A percentile compares a stretch with the other conserved stretches of the same genome.
phyloP scores from a whole-genome alignment of 64 coral and sea anemone species.

The Stichodactyla mertensii region DNA sequence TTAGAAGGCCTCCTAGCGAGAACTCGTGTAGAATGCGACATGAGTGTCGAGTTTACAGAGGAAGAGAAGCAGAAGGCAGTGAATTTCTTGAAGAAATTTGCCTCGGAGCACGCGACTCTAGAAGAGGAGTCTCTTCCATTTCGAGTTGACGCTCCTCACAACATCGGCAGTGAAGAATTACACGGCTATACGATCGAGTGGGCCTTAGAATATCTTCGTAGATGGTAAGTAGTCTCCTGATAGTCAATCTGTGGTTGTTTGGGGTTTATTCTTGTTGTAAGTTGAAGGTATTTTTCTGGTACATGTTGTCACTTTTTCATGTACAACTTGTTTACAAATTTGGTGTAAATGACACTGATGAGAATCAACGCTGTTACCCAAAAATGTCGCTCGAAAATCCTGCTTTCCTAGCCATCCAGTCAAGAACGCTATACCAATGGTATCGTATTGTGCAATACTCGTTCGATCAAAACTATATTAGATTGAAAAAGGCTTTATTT shows the following conservation, averaged over 20 bases:
- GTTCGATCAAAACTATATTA: neutral
- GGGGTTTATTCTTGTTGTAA: neutral
- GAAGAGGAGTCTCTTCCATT: conserved; percentile 58
- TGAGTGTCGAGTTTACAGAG: conserved; percentile 74
- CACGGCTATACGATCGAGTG: conserved; percentile 71
- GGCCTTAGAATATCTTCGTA: conserved; percentile 61
- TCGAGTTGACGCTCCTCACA: conserved; percentile 47
- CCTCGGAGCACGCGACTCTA: conserved; percentile 28
- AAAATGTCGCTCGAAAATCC: neutral
- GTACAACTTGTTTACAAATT: conserved; percentile 45
- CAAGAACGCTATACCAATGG: neutral
- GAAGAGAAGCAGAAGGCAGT: conserved; percentile 44
- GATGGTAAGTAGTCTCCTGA: conserved; percentile 26
- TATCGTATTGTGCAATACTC: neutral
- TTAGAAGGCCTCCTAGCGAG: neutral
- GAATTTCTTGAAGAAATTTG: conserved; percentile 53
- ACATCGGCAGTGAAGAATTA: conserved; percentile 36
- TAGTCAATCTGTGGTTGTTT: conserved; percentile 21
- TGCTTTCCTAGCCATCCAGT: neutral
- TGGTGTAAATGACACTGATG: neutral
- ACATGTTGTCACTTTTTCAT: neutral
- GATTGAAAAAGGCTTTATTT: neutral
- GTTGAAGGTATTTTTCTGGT: neutral
- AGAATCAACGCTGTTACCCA: neutral
- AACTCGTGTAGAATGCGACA: conserved; percentile 24